Base-by-base conservation (phyloP, 2,888 invertebrate species). In the Amaurobius ferox region DNA sequence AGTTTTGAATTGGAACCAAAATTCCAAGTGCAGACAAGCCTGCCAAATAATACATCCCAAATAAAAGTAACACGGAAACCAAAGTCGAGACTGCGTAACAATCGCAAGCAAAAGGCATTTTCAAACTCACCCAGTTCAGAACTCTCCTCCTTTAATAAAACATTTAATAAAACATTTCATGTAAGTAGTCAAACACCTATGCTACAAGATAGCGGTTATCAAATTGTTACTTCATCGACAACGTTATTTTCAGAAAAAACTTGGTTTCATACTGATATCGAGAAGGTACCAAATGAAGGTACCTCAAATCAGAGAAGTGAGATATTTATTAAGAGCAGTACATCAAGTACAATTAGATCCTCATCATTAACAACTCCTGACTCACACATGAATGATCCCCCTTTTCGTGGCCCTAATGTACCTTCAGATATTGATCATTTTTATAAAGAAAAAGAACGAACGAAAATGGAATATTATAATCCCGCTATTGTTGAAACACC, bases 361-460 rank as follows among this genome's bases (percentile, higher is more conserved):
- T 7, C 29, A 16, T 35, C 44, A 23, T 29, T 78, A 16, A 86
- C 86, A 35, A 86, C 86, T 23, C 79, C 74, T 1, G 79, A 86
- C 71, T 55, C 86, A 5, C 79, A 86, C n/a, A 86, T 86, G 86
- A 86, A 86, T 40, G 86, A 86, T 39, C 86, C 79, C 30, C 86
- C 86, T 11, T 86, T 79, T 28, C 64, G 79, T 30, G 86, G 86
- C 0, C 86, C 86, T 0, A 79, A 86, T 70, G 66, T 79, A 13
- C 73, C 79, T 0, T 28, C 35, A 30, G 79, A 86, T 48, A 55
- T 70, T 23, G 79, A 86, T 35, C 64, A 30, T 30, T 78, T 85
- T 32, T 44, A 28, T 28, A 76, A 74, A 55, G 79, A 79, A 32
- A 79, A 79, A 48, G 79, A 86, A 35, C 9, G 66, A 1, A 62